Evolutionary conservation across 2,113 vertebrate species (phyloP).

Genomic region (Rana temporaria): DNA sequence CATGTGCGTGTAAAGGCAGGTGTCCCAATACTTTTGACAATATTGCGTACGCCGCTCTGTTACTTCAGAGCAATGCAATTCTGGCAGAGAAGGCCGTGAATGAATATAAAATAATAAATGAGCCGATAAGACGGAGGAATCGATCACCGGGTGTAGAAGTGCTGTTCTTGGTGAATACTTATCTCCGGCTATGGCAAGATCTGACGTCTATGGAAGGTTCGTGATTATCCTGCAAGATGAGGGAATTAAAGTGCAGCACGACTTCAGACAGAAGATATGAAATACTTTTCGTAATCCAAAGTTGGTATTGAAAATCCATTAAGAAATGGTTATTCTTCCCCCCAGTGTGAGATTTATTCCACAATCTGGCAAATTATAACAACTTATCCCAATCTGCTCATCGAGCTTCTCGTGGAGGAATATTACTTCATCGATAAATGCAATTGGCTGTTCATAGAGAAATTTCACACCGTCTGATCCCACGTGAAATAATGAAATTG

Average conservation of each 20-base stretch:
- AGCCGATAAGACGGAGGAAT: no score
- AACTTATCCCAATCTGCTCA: conserved; percentile 2
- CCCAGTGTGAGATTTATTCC: not conserved
- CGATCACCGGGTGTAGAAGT: no score
- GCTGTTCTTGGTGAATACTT: no score
- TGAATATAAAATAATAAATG: no score
- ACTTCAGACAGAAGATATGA: conserved; percentile 14
- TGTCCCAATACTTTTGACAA: no score
- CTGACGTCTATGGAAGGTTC: not conserved
- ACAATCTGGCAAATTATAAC: conserved; percentile 34
- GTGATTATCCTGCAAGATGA: conserved; percentile 11
- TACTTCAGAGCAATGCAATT: no score
- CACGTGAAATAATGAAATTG: not conserved
- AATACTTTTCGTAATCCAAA: conserved; percentile 17
- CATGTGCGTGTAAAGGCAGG: no score
- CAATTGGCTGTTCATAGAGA: conserved; percentile 2
- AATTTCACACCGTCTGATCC: not conserved
- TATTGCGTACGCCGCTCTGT: no score
- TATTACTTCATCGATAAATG: conserved; percentile 44
- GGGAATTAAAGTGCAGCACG: not conserved
- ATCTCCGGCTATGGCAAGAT: no score
- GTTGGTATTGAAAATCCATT: conserved; percentile 36
- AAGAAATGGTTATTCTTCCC: not conserved
- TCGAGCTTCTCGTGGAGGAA: not conserved
- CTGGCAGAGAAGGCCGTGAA: no score